These are phyloP conservation scores for Tuta absoluta DNA, from an alignment of 2,888 invertebrate species.

Conservation along the genomic window DNA sequence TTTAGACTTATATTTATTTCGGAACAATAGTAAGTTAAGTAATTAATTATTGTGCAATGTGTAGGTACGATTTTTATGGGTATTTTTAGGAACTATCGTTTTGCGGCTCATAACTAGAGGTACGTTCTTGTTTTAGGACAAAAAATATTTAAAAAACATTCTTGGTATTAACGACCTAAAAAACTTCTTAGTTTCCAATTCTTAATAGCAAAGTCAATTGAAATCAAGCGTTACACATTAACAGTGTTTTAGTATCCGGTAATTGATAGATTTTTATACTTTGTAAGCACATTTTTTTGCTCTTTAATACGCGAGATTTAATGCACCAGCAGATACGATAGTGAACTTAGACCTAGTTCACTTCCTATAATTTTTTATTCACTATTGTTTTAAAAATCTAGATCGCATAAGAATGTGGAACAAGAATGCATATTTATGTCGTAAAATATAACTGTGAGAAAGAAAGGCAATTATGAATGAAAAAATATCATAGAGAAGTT, in stretches of 20 bases:
- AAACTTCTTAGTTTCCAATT: neutral
- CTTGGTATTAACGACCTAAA: neutral
- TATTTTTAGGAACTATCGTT: no score
- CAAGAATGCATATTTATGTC: neutral
- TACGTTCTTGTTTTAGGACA: neutral
- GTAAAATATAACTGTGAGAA: neutral
- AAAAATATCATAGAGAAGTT: no score
- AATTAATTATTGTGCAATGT: neutral
- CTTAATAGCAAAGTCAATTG: neutral
- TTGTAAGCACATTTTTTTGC: neutral
- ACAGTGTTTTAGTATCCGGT: neutral
- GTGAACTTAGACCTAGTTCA: neutral
- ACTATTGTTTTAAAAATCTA: conserved; percentile 6
- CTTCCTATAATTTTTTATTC: conserved; percentile 20
- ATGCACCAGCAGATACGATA: conserved; percentile 10
- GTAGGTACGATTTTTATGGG: no score
- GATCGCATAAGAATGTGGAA: neutral
- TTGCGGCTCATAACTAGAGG: no score
- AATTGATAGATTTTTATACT: conserved; percentile 3
- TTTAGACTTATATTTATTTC: neutral
- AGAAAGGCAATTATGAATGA: neutral
- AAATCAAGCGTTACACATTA: conserved; percentile 8
- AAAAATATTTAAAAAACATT: neutral
- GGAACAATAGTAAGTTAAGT: neutral
- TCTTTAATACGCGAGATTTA: neutral